These are phyloP conservation scores for Tiliacea citrago DNA, from an alignment of 2,888 invertebrate species.

Conservation along the genomic window DNA sequence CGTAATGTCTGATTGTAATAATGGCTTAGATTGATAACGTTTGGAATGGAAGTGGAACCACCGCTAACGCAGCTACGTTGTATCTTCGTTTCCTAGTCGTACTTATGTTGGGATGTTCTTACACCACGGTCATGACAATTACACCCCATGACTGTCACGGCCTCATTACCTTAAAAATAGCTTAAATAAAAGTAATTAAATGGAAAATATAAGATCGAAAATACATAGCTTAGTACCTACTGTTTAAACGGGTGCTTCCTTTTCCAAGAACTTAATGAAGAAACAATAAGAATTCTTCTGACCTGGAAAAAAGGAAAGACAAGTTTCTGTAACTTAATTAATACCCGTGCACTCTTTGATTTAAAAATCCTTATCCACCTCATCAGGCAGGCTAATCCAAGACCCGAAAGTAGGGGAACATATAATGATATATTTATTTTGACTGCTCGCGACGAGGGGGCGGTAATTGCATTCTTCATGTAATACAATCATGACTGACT, in stretches of 20 bases:
- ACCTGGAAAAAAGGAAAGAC: no score
- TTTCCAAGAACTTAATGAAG: not conserved
- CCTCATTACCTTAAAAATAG: slow-evolving; percentile 21
- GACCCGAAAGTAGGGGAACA: slow-evolving; percentile 44
- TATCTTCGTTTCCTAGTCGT: not conserved
- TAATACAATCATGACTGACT: slow-evolving; percentile 58
- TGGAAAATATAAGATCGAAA: not conserved
- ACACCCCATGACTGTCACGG: not conserved
- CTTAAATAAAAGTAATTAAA: not conserved
- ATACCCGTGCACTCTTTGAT: not conserved
- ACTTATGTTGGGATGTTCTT: not conserved
- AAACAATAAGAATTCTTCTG: not conserved
- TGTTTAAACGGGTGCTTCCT: not conserved
- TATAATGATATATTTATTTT: slow-evolving; percentile 69
- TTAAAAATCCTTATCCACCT: slow-evolving; percentile 36
- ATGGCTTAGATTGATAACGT: slow-evolving; percentile 30
- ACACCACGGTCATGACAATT: slow-evolving; percentile 8
- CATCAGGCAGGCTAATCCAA: slow-evolving; percentile 28
- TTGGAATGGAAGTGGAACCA: slow-evolving; percentile 36
- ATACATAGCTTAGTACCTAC: not conserved
- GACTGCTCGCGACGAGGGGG: slow-evolving; percentile 47
- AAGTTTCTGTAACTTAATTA: not conserved
- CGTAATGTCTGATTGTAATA: slow-evolving; percentile 36
- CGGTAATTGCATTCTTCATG: slow-evolving; percentile 71
- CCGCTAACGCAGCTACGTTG: not conserved